A percentile compares a stretch with the other conserved stretches of the same genome.
Evolutionary conservation across 2,888 invertebrate genomes (phyloP).

Genomic region (Biston stratarius): DNA sequence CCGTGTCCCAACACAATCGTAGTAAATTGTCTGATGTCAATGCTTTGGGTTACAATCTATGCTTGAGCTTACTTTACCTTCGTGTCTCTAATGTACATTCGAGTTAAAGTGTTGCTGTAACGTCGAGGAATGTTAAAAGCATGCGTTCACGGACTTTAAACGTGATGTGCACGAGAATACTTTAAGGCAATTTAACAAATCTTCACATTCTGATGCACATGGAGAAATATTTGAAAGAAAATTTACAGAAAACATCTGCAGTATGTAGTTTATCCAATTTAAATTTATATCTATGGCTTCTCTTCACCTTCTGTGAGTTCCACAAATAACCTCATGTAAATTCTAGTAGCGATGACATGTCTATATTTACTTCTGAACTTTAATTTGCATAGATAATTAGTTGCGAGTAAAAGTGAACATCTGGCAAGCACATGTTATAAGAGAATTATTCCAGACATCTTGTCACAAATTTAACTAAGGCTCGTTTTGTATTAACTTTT

Average conservation of each 20-base stretch:
- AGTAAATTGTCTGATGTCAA: conserved; percentile 15
- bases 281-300: conserved; percentile 30
- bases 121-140: conserved; percentile 25
- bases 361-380: conserved; percentile 33
- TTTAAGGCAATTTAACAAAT: conserved; percentile 9
- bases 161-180: conserved; percentile 19
- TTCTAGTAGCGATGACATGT: conserved; percentile 22
- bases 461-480: conserved; percentile 36
- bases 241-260: conserved; percentile 9
- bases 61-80: neutral
- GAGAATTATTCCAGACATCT: conserved; percentile 35
- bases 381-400: conserved; percentile 41
- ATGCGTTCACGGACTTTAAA: conserved; percentile 30
- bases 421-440: conserved; percentile 40
- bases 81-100: conserved; percentile 1
- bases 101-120: conserved; percentile 9
- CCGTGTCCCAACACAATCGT: conserved; percentile 26
- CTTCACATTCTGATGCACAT: conserved; percentile 1
- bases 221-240: neutral
- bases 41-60: neutral
- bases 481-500: conserved; percentile 37
- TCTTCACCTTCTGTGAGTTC: conserved; percentile 13
- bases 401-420: conserved; percentile 35
- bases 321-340: conserved; percentile 13
- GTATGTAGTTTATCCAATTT: conserved; percentile 33